Evolutionary conservation across 2,888 invertebrate genomes (phyloP).

Genomic region (Drosophila antonietae): DNA sequence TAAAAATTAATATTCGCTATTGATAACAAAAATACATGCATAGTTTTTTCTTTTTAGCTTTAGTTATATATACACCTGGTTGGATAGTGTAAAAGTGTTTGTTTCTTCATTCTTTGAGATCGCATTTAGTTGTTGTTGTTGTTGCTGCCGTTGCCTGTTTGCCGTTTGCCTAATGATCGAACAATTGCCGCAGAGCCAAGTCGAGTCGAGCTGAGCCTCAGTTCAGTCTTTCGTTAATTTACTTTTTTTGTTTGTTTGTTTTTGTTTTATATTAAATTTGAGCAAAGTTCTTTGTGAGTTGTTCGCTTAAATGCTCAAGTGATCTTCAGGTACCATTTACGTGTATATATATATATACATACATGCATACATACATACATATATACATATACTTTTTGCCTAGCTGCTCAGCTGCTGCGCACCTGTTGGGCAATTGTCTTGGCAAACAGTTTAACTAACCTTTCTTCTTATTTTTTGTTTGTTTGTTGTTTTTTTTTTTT

Average conservation of each 20-base stretch:
- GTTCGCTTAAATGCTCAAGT: conserved; percentile 68
- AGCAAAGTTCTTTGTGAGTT: conserved; percentile 65
- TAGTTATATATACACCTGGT: conserved; percentile 30
- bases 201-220: conserved; percentile 43
- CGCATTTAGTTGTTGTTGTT: conserved; percentile 46
- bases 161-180: not conserved
- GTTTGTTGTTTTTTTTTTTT: conserved; percentile 10
- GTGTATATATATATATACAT: conserved; percentile 36
- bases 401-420: conserved; percentile 35
- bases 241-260: conserved; percentile 38
- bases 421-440: conserved; percentile 26
- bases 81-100: conserved; percentile 10
- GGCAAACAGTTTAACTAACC: conserved; percentile 28
- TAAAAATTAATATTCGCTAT: conserved; percentile 76
- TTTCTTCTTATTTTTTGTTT: conserved; percentile 10
- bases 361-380: conserved; percentile 22
- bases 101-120: conserved; percentile 60
- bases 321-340: conserved; percentile 73
- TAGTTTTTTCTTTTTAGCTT: conserved; percentile 16
- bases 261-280: conserved; percentile 54
- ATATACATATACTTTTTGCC: conserved; percentile 22
- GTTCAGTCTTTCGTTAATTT: conserved; percentile 69
- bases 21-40: conserved; percentile 74
- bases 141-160: conserved; percentile 22
- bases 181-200: conserved; percentile 18